Conservation (phyloP, 2,888 invertebrate species). For the Piscicola geometra region DNA sequence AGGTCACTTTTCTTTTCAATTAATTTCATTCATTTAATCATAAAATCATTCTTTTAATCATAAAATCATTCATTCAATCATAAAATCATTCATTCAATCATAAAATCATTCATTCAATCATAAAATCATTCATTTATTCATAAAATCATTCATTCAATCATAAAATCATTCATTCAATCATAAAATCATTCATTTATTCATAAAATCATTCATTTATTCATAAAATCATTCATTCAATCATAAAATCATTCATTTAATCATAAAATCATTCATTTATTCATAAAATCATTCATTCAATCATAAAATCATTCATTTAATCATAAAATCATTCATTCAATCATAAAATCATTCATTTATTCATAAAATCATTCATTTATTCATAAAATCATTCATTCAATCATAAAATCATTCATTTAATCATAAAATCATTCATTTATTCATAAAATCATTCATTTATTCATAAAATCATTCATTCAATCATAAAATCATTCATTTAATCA, state of each 20-base stretch:
- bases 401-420: not conserved
- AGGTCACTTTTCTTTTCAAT: not conserved
- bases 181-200: not conserved
- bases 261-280: not conserved
- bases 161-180: too few species aligned
- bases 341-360: not conserved
- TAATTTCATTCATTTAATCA: not conserved
- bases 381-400: too few species aligned
- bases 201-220: not conserved
- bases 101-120: not conserved
- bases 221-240: too few species aligned
- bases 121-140: not conserved
- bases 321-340: too few species aligned
- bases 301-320: not conserved
- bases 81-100: not conserved
- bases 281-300: not conserved
- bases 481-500: not conserved
- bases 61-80: not conserved
- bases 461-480: not conserved
- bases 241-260: not conserved
- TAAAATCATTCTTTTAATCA: not conserved
- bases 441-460: not conserved
- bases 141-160: not conserved
- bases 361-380: not conserved
- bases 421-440: not conserved